Percentiles rank a stretch among this genome's conserved stretches.
Conservation (phyloP, 2,113 vertebrate genomes). For the Chauna torquata region DNA sequence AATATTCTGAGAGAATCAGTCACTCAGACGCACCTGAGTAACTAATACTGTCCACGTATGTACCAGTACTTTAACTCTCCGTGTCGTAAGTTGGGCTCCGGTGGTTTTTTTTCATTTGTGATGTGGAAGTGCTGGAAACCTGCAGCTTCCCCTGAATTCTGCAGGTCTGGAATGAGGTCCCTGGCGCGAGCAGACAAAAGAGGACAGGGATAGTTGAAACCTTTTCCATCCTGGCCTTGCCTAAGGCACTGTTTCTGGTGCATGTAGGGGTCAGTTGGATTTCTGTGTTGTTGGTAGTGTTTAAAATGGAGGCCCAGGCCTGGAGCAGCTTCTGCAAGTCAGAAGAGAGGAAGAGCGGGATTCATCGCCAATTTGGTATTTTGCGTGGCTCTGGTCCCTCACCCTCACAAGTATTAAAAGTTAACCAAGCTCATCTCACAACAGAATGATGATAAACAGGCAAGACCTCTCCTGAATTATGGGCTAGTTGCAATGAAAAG, state of each 20-base stretch:
- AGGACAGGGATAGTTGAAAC: background rate
- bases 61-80: background rate
- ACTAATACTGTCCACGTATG: background rate
- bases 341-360: background rate
- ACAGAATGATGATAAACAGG: background rate
- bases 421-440: background rate
- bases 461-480: background rate
- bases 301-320: background rate
- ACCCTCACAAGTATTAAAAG: background rate
- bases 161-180: background rate
- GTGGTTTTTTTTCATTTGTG: background rate
- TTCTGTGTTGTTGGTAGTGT: background rate
- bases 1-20: background rate
- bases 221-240: background rate
- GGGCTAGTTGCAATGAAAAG: background rate
- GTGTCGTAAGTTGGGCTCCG: background rate
- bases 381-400: background rate
- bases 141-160: background rate
- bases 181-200: background rate
- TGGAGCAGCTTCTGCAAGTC: background rate
- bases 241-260: background rate
- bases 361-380: background rate
- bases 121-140: background rate
- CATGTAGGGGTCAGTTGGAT: fast-evolving
- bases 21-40: background rate